Conservation (phyloP, 2,113 vertebrate genomes). For the Cyprinus carpio region DNA sequence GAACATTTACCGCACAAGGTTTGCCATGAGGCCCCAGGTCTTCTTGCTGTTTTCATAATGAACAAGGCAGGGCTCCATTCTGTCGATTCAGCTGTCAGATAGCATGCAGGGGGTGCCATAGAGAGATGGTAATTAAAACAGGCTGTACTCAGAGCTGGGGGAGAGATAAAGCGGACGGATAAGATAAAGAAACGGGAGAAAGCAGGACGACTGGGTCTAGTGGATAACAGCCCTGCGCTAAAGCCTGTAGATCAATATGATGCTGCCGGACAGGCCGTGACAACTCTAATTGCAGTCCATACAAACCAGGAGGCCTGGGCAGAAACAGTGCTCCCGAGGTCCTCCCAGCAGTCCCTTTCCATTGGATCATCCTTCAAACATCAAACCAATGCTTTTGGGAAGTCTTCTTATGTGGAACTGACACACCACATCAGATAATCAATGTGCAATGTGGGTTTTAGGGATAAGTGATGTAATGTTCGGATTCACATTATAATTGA, state of each 20-base stretch:
- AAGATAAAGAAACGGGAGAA: conserved; percentile 36
- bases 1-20: not conserved
- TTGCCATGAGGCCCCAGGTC: conserved; percentile 18
- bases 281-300: conserved; percentile 56
- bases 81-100: conserved; percentile 59
- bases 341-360: conserved; percentile 24
- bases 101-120: conserved; percentile 53
- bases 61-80: conserved; percentile 46
- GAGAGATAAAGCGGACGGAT: conserved; percentile 50
- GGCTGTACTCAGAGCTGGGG: conserved; percentile 40
- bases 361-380: not conserved
- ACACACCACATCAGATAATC: conserved; percentile 9
- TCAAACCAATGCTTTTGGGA: not conserved
- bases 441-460: not conserved
- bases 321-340: conserved; percentile 43
- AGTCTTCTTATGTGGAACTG: conserved; percentile 15
- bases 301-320: conserved; percentile 41
- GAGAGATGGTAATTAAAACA: conserved; percentile 56
- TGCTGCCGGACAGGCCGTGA: conserved; percentile 47
- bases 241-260: conserved; percentile 53
- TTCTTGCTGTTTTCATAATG: conserved; percentile 46
- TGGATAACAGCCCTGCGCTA: conserved; percentile 46
- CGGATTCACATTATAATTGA: not conserved
- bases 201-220: conserved; percentile 39
- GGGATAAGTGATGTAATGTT: not conserved